Evolutionary conservation across 2,797 vertebrate genomes (phyloP), one percentile per base, ranked within the genome.

Genomic region (Holocentrus rufus): DNA sequence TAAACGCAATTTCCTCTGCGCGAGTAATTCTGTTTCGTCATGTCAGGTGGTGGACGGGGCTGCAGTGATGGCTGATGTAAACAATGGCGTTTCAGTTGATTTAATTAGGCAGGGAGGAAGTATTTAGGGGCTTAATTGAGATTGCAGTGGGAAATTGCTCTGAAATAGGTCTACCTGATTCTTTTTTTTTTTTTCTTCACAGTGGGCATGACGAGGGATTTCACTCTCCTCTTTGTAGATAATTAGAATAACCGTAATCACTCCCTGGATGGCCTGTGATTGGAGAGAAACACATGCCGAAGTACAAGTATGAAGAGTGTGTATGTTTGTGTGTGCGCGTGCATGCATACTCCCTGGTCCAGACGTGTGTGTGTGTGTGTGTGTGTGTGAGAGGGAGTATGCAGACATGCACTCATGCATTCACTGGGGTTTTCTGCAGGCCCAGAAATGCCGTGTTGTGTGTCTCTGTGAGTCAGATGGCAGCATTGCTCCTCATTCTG

Each of bases 71-170:
- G 90, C 90, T 91, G 39, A 39, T 85, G 87, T 95, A 95, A 96
- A 98, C 96, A 98, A 98, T 95, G 95, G 94, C 76, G 20, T 93
- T 95, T 94, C 95, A 96, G 95, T 97, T 95, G 90, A 92, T 96
- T 94, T 96, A 96, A 96, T 97, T 95, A 96, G 93, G 90, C 89
- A 87, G 94, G 95, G 95, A 97, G 97, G 97, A 98, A 98, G 96
- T 94, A 94, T 97, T 98, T 98, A 96, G 92, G 90, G 92, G 91
- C 93, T 94, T 96, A 96, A 96, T 96, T 95, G 95, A 98, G 95
- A 96, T 97, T 96, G 96, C 93, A 79, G 88, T 80, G 93, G 92
- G 94, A 96, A 98, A 98, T 97, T 96, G 93, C 94, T 93, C 94
- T 78, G 58, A 94, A 95, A 93, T 95, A 81, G 87, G 89, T 78